Evolutionary conservation across 2,797 vertebrate species (phyloP), one percentile per base, ranked within the genome.

Genomic region (Peromyscus attwateri): DNA sequence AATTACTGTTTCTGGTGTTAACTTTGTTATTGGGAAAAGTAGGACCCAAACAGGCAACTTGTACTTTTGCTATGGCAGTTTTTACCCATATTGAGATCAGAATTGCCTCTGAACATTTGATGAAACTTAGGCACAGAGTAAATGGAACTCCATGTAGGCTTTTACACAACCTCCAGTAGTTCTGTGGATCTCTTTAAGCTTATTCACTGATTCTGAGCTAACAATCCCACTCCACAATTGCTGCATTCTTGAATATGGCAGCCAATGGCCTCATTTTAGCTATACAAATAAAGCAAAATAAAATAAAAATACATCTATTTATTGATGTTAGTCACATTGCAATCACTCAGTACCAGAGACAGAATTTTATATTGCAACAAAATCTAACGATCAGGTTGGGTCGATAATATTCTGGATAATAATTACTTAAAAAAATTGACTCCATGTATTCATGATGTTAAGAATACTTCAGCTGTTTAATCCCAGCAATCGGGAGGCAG

Each of bases 111-210:
- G 75, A 75, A 96, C 89, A 83, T 83, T 43, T 93, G 68, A 49
- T 85, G 46, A 75, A 55, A 94, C 25, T n/a, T 83, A 57, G 76
- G 37, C 89, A 76, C 73, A 92, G 57, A 95, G 68, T 91, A 92
- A 94, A 91, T 66, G 34, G 34, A 95, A 80, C 3, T 37, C 76
- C 71, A 83, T 46, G 95, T 11, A 95, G 75, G 77, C 89, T 75
- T 89, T n/a, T 94, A 43, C 49, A 96, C 80, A 92, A 25, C 92
- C 83, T 93, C 62, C 73, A 95, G 62, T 71, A 71, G 57, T 71
- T 92, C 64, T 62, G 83, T 92, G 57, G 68, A 43, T 43, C 27
- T 95, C 25, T 27, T 75, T 46, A 90, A 90, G 60, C 12, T 85
- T 95, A 76, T 93, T 34, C n/a, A 92, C 12, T 60, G 55, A 95